phyloP scores from a whole-genome alignment of 2,888 invertebrate species.

The Drepanosiphum platanoidis region DNA sequence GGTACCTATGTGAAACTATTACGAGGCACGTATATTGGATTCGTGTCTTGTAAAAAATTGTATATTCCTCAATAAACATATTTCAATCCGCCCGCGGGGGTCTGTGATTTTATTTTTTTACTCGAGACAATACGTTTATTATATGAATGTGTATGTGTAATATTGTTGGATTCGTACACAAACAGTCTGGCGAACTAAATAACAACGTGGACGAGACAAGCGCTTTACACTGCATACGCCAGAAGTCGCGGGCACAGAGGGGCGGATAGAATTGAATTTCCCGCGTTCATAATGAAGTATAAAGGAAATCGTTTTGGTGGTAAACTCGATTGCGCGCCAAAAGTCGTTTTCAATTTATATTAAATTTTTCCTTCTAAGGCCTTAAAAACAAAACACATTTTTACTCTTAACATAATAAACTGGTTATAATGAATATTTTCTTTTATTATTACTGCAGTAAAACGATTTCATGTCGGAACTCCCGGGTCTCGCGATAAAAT shows the following conservation, averaged over 20 bases:
- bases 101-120: neutral
- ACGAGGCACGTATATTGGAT: neutral
- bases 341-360: slow-evolving; percentile 44
- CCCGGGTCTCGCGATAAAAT: neutral
- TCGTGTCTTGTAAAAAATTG: neutral
- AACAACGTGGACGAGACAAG: neutral
- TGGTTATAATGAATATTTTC: slow-evolving; percentile 20
- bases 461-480: neutral
- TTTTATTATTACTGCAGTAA: neutral
- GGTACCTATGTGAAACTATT: neutral
- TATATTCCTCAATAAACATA: neutral
- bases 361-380: neutral
- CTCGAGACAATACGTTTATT: neutral
- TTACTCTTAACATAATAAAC: neutral
- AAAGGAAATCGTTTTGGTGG: neutral
- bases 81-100: neutral
- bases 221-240: neutral
- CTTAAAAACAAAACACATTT: neutral
- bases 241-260: neutral
- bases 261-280: slow-evolving; percentile 5
- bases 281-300: slow-evolving; percentile 31
- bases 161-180: slow-evolving; percentile 4
- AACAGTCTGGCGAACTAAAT: neutral
- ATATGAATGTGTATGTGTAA: neutral
- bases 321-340: slow-evolving; percentile 39